These are phyloP conservation scores for Hydrotaea diabolus DNA, from an alignment of 2,888 invertebrate species.

Conservation along the genomic window DNA sequence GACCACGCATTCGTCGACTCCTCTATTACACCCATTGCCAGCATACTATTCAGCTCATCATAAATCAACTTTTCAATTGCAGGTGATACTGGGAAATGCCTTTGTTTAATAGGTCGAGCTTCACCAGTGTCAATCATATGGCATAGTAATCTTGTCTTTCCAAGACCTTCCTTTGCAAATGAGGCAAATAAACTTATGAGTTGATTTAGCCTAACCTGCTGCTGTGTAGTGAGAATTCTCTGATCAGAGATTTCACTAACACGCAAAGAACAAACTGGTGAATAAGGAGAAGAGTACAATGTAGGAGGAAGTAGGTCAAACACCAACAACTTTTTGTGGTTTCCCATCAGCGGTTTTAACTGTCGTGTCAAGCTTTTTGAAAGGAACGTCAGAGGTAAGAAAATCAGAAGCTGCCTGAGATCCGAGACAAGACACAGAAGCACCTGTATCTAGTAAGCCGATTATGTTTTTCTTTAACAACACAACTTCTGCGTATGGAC, in stretches of 20 bases:
- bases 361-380: no score
- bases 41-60: conserved; percentile 73
- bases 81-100: conserved; percentile 61
- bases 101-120: conserved; percentile 63
- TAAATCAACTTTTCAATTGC: conserved; percentile 52
- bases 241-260: not conserved
- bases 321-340: no score
- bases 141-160: conserved; percentile 56
- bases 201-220: not conserved
- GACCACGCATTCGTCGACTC: conserved; percentile 56
- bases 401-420: no score
- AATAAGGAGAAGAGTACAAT: not conserved
- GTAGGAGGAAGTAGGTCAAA: no score
- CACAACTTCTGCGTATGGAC: no score
- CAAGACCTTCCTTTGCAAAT: conserved; percentile 54
- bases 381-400: no score
- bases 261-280: not conserved
- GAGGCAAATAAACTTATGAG: conserved; percentile 51
- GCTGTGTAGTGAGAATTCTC: not conserved
- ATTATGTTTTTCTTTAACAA: no score
- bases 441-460: no score
- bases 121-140: conserved; percentile 63
- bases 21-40: conserved; percentile 58
- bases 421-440: no score
- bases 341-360: no score